These are phyloP conservation scores for Lottia gigantea DNA, from an alignment of 2,888 invertebrate species.

Conservation along the genomic window DNA sequence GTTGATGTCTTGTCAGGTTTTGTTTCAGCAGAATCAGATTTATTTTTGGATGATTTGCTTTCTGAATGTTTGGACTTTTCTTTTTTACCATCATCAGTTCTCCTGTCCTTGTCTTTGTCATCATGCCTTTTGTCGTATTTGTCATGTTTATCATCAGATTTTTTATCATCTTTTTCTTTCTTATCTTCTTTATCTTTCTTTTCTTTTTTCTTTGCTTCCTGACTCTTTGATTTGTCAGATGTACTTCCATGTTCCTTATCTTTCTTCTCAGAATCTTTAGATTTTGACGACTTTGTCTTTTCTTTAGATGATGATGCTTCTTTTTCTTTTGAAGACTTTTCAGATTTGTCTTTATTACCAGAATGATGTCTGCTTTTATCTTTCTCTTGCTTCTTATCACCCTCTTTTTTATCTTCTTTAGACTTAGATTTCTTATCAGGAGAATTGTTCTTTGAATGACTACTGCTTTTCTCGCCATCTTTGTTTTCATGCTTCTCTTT, in stretches of 20 bases:
- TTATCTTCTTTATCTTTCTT: conserved; percentile 25
- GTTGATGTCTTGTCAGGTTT: conserved; percentile 37
- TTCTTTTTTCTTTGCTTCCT: conserved; percentile 28
- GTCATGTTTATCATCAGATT: conserved; percentile 34
- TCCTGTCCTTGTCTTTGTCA: conserved; percentile 35
- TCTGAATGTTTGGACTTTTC: conserved; percentile 25
- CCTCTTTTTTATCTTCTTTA: conserved; percentile 12
- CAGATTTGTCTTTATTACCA: conserved; percentile 27
- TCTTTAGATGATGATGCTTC: conserved; percentile 21
- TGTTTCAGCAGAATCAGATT: conserved; percentile 23
- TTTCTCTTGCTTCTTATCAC: conserved; percentile 34
- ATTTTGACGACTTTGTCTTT: conserved; percentile 25
- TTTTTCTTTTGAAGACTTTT: conserved; percentile 27
- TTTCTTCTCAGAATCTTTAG: conserved; percentile 30
- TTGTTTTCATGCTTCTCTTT: conserved; percentile 25
- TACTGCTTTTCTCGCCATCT: conserved; percentile 13
- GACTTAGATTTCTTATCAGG: conserved; percentile 5
- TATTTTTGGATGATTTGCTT: conserved; percentile 22
- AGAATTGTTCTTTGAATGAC: not conserved
- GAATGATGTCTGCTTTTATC: conserved; percentile 31
- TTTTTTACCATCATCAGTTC: conserved; percentile 35
- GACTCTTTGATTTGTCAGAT: conserved; percentile 27
- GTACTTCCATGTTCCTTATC: conserved; percentile 29
- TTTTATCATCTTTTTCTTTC: conserved; percentile 35
- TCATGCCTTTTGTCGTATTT: conserved; percentile 34